Base-by-base conservation (phyloP, 1,140 invertebrate genomes). In the Gryon sp. region DNA sequence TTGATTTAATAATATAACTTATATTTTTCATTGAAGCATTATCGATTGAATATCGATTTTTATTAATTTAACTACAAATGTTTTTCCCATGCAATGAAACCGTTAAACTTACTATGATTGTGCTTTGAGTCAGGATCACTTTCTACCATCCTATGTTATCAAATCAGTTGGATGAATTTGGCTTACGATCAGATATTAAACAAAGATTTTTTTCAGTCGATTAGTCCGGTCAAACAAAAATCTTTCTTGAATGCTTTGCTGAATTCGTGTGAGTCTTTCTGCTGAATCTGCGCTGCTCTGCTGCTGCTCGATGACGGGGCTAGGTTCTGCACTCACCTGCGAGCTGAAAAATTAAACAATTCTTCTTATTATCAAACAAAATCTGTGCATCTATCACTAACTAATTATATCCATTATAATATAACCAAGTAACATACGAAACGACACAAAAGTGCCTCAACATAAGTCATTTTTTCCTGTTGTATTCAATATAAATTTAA, bases 101-200 rank as follows among this genome's bases (percentile, higher is more conserved):
- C n/a, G 26, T 28, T 28, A 50, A 72, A 89, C 92, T 92, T 84
- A 93, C 92, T 92, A 91, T 92, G 90, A 91, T 91, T 91, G 90
- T 92, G 91, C 90, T 92, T 93, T 89, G 91, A 91, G 85, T 90
- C 90, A 86, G 91, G 90, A 90, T 93, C 92, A 93, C 91, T 91
- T 93, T 93, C 92, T 93, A 93, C 92, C 92, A 93, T 93, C 92
- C 92, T 93, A 93, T 91, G 92, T 86, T 89, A 79, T 87, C 86
- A 80, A 78, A 82, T 79, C 84, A 81, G 82, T 87, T 85, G 79
- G 52, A 72, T 83, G 69, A 84, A 85, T 84, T 80, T 84, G 83
- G 78, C 82, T 87, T 82, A 70, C 48, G 69, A 60, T 81, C 74
- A 12, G 26, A 80, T 48, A n/a, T 84, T 72, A 86, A 55, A 83